phyloP scores from a whole-genome alignment of 2,888 invertebrate species.

The Chloroclystis v-ata region DNA sequence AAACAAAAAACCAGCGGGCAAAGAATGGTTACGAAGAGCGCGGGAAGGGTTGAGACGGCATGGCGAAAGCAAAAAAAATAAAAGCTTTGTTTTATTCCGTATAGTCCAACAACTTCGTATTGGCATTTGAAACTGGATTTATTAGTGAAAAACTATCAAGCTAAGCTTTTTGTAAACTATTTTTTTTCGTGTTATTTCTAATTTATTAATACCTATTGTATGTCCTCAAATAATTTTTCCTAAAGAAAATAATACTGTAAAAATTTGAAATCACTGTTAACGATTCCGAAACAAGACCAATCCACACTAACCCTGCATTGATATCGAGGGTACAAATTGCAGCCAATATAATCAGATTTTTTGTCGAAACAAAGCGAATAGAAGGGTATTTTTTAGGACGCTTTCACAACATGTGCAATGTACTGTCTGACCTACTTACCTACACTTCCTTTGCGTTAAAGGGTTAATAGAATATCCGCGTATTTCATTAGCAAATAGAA shows the following conservation, averaged over 20 bases:
- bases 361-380: slow-evolving; percentile 67
- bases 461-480: slow-evolving; percentile 71
- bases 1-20: slow-evolving; percentile 68
- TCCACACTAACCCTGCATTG: slow-evolving; percentile 34
- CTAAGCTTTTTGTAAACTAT: no score
- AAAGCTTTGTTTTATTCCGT: slow-evolving; percentile 48
- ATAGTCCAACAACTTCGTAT: slow-evolving; percentile 32
- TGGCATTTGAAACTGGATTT: slow-evolving; percentile 32
- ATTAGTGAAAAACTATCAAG: no score
- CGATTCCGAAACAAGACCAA: slow-evolving; percentile 40
- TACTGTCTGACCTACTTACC: slow-evolving; percentile 72
- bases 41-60: slow-evolving; percentile 64
- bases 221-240: no score
- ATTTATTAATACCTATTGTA: no score
- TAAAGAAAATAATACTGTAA: no score
- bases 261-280: no score
- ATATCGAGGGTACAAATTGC: slow-evolving; percentile 69
- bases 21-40: slow-evolving; percentile 66
- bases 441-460: slow-evolving; percentile 73
- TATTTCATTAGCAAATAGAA: slow-evolving; percentile 47
- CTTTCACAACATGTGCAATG: slow-evolving; percentile 77
- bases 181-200: no score
- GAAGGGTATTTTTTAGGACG: slow-evolving; percentile 67
- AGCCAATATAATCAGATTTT: slow-evolving; percentile 72
- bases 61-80: slow-evolving; percentile 66